These are phyloP conservation scores for Bombus superbus DNA, from an alignment of 1,140 invertebrate genomes.

Conservation along the genomic window DNA sequence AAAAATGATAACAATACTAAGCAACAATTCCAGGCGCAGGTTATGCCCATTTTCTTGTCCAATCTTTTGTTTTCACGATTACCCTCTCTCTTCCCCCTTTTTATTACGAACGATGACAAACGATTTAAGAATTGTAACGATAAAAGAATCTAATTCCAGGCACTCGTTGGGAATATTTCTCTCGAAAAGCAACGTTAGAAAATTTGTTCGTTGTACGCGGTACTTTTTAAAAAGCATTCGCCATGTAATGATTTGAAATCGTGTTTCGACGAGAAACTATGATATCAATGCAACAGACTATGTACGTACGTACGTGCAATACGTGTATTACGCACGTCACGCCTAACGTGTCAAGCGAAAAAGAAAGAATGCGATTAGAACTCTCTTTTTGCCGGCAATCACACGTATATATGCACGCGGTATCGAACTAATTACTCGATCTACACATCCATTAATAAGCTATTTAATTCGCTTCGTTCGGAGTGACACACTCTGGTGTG, in stretches of 20 bases:
- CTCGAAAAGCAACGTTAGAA: not conserved
- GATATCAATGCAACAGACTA: not conserved
- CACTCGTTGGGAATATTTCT: constrained; percentile 9
- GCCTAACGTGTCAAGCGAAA: not conserved
- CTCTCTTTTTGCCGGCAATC: not conserved
- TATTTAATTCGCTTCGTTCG: constrained; percentile 29
- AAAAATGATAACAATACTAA: constrained; percentile 31
- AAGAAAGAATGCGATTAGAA: not conserved
- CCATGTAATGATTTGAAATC: not conserved
- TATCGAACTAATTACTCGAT: constrained; percentile 11
- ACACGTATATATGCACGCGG: not conserved
- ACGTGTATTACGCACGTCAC: too few species aligned
- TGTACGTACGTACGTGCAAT: not conserved
- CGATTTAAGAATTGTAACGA: not conserved
- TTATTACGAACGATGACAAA: not conserved
- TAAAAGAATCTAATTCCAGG: constrained; percentile 9
- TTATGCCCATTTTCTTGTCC: too few species aligned
- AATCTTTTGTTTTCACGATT: constrained; percentile 16
- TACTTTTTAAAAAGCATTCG: not conserved
- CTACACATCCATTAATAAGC: constrained; percentile 27
- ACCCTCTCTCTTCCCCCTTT: not conserved
- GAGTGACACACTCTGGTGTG: not conserved
- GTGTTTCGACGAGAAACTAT: not conserved
- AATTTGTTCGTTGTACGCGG: not conserved
- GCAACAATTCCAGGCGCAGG: not conserved